Conservation (phyloP, 2,113 vertebrate genomes). For the Anseranas semipalmata region DNA sequence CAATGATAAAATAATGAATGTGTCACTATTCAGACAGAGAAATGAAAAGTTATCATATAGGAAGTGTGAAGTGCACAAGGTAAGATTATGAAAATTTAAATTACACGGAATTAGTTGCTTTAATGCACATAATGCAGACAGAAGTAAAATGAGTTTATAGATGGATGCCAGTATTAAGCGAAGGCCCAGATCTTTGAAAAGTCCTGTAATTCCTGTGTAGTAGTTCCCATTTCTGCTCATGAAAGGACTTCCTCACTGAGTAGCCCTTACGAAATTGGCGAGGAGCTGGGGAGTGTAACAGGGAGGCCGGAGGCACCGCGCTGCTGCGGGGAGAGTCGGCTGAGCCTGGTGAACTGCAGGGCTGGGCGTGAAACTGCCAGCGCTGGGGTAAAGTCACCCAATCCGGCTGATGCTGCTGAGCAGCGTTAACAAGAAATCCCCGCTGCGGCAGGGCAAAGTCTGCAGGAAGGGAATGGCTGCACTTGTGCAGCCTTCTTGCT, state of each 20-base stretch:
- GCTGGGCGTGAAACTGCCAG: neutral
- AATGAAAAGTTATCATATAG: neutral
- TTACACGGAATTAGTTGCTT: neutral
- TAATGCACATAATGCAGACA: neutral
- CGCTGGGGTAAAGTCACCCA: accelerated
- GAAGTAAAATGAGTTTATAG: neutral
- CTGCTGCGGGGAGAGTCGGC: neutral
- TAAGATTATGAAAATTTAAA: neutral
- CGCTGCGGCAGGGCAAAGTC: neutral
- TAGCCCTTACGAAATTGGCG: neutral
- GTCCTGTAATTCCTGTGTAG: neutral
- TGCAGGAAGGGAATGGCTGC: accelerated
- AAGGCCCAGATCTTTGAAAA: neutral
- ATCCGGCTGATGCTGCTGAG: neutral
- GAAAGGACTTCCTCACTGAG: neutral
- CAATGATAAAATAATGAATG: neutral
- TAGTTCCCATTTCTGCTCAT: neutral
- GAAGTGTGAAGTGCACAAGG: neutral
- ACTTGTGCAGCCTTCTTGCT: neutral
- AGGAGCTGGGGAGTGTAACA: neutral
- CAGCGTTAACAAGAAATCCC: neutral
- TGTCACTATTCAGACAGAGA: neutral
- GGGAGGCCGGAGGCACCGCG: neutral
- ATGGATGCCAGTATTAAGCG: neutral
- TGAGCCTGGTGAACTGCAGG: neutral